Evolutionary conservation across 2,888 invertebrate genomes (phyloP), one percentile per base, ranked within the genome.

Genomic region (Pinctada fucata): DNA sequence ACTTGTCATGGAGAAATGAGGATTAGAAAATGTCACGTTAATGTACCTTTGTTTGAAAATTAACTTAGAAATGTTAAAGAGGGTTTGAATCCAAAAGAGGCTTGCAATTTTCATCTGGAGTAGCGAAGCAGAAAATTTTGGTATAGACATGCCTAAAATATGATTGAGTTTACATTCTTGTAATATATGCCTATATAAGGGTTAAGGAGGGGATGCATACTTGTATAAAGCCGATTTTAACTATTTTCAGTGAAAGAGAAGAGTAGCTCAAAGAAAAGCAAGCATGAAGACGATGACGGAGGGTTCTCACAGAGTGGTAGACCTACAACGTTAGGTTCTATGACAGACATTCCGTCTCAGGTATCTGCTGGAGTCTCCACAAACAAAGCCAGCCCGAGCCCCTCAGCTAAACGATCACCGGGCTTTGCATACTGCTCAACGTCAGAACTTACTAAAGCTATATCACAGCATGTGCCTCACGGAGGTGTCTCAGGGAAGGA

Each of bases 361-460:
- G 63, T 63, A 45, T 58, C 58, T 67, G 52, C 52, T 10, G 79
- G 72, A n/a, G 68, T 63, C 6, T 64, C 68, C 5, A 31, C 72
- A 16, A 51, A 31, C 16, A 58, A 52, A 2, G 31, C 31, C 31
- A 69, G 16, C 8, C 68, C 52, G 3, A 49, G 58, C n/a, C 50
- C 72, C 49, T 49, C 68, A 5, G 16, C 6, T 3, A 70, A 69
- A 45, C 66, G 75, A 52, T 72, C 79, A 47, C 77, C 79, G 13
- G 83, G 83, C 50, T 84, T 86, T 76, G 82, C 85, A 16, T 86
- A 86, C 74, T 84, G 84, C 64, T 84, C 85, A 0, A 85, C 84
- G n/a, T 78, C 76, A 52, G 86, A 86, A 72, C 76, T 86, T 51
- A 79, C 83, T 47, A 81, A 80, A 65, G 77, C 80, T 52, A 66